These are phyloP conservation scores for Equus przewalskii DNA, from an alignment of 2,113 vertebrate genomes.

Conservation along the genomic window DNA sequence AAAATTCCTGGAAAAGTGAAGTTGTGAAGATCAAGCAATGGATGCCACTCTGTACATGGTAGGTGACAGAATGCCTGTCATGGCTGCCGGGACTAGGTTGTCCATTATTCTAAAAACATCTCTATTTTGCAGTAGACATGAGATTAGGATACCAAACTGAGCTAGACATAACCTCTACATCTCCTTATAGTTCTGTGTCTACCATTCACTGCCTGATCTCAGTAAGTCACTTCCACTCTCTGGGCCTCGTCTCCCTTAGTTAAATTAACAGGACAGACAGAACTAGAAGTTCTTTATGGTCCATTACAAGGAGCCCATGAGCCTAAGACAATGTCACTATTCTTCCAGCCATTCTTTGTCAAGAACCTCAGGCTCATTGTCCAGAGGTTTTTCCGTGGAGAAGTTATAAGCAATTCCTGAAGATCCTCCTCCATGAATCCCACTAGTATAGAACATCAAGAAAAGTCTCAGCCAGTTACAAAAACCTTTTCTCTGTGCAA, in stretches of 20 bases:
- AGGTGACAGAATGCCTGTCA: not conserved
- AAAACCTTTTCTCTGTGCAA: slow-evolving; percentile 29
- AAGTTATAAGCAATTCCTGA: not conserved
- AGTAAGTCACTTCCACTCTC: not conserved
- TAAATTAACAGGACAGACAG: not conserved
- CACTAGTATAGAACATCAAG: not conserved
- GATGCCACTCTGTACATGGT: not conserved
- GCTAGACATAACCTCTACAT: not conserved
- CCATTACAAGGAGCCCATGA: not conserved
- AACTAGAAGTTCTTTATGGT: not conserved
- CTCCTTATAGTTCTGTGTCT: not conserved
- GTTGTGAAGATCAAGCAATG: not conserved
- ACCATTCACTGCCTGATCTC: not conserved
- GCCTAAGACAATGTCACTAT: not conserved
- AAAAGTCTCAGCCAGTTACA: not conserved
- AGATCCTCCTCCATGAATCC: not conserved
- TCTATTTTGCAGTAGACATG: not conserved
- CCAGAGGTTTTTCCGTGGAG: not conserved
- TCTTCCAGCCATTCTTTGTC: slow-evolving; percentile 6
- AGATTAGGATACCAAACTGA: not conserved
- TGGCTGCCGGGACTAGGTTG: not conserved
- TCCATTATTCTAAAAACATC: not conserved
- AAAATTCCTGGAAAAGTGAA: not conserved
- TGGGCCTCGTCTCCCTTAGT: not conserved
- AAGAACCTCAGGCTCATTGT: not conserved